phyloP scores from a whole-genome alignment of 2,888 invertebrate genomes.

The Cheilosia scutellata region DNA sequence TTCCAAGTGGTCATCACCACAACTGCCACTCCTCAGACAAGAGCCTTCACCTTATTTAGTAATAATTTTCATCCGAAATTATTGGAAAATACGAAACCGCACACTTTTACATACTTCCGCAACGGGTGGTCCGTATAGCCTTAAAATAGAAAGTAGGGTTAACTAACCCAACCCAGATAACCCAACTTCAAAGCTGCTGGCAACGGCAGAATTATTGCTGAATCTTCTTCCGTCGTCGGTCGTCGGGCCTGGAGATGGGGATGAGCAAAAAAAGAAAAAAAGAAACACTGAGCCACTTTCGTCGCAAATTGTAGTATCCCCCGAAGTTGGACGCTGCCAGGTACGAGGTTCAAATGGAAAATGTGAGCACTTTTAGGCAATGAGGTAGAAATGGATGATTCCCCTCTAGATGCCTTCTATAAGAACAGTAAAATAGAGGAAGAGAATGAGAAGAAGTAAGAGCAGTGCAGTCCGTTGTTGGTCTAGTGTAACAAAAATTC shows the following conservation, averaged over 20 bases:
- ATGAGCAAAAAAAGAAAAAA: conserved; percentile 24
- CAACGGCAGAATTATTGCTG: conserved; percentile 41
- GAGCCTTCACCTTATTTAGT: conserved; percentile 42
- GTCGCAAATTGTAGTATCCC: conserved; percentile 29
- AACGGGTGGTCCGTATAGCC: background rate
- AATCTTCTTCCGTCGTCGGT: conserved; percentile 29
- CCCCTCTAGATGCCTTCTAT: background rate
- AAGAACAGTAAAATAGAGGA: background rate
- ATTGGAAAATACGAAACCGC: conserved; percentile 61
- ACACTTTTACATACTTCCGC: conserved; percentile 50
- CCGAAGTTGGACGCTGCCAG: background rate
- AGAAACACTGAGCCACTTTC: background rate
- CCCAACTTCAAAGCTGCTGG: conserved; percentile 35
- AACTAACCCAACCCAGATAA: conserved; percentile 26
- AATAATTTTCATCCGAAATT: conserved; percentile 54
- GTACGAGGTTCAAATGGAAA: conserved; percentile 33
- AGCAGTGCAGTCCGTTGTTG: conserved; percentile 28
- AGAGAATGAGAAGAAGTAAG: background rate
- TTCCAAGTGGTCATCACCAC: conserved; percentile 34
- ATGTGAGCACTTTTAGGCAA: conserved; percentile 52
- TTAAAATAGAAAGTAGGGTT: background rate
- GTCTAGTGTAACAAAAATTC: conserved; percentile 63
- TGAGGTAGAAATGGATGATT: conserved; percentile 59
- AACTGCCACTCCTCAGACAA: background rate
- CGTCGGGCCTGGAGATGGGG: background rate